Evolutionary conservation across 53 echinoderm and acorn worm species (phyloP).

Genomic region (Mesocentrotus franciscanus): DNA sequence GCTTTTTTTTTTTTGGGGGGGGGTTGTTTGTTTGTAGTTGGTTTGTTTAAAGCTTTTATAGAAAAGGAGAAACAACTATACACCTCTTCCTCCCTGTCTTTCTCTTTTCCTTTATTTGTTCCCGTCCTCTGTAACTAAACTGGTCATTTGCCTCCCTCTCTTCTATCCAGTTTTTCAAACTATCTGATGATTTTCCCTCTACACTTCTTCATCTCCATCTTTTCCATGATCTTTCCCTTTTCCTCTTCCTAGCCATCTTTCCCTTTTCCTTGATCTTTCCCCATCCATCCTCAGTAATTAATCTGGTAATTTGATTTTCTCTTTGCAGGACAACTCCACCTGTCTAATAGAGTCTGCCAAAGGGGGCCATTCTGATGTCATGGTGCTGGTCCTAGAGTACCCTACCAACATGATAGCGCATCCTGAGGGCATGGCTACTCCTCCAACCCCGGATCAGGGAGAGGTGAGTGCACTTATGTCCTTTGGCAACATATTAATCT

Average conservation of each 20-base stretch:
- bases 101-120: not conserved
- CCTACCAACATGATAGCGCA: constrained; percentile 89
- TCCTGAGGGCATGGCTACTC: constrained; percentile 89
- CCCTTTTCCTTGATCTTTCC: not conserved
- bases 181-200: not conserved
- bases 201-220: not conserved
- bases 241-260: not conserved
- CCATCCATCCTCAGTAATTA: not conserved
- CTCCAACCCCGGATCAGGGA: constrained; percentile 94
- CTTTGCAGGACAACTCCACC: constrained; percentile 93
- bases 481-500: too few relatives aligned
- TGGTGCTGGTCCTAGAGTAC: constrained; percentile 88
- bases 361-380: constrained; percentile 93
- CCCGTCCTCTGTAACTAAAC: too few relatives aligned
- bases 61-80: too few relatives aligned
- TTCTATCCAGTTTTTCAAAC: not conserved
- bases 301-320: not conserved
- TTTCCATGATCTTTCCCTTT: not conserved
- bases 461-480: constrained; percentile 67
- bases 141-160: not conserved
- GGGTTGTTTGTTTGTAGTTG: too few relatives aligned
- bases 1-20: too few relatives aligned
- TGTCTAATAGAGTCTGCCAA: constrained; percentile 98
- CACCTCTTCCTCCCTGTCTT: not conserved
- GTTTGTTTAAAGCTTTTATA: too few relatives aligned